Conservation (phyloP, 2,113 vertebrate genomes). For the Larimichthys crocea region DNA sequence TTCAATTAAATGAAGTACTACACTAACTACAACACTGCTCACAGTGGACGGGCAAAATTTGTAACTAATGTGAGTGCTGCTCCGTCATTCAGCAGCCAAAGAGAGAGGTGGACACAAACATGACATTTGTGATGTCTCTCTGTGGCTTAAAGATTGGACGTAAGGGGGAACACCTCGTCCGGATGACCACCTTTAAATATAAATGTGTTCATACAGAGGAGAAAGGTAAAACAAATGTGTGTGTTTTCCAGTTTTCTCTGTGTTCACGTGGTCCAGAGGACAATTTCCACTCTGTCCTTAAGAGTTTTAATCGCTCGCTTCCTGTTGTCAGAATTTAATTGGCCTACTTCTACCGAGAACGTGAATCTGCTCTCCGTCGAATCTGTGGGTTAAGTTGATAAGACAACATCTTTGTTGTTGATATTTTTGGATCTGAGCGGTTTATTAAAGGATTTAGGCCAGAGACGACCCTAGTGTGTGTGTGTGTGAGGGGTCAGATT, state of each 20-base stretch:
- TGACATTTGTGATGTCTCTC: not conserved
- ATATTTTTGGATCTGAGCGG: slow-evolving; percentile 65
- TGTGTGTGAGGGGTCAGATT: slow-evolving; percentile 23
- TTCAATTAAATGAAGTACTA: not conserved
- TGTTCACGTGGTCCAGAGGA: not conserved
- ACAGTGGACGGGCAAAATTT: not conserved
- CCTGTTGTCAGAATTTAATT: slow-evolving; percentile 44
- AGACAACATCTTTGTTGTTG: slow-evolving; percentile 32
- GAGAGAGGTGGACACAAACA: not conserved
- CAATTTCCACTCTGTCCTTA: not conserved
- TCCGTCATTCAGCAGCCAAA: not conserved
- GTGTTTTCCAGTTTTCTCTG: not conserved
- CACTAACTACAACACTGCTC: no score
- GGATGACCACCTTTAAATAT: no score
- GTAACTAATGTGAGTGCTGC: not conserved
- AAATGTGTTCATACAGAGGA: no score
- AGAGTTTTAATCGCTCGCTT: slow-evolving; percentile 18
- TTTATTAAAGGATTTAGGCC: slow-evolving; percentile 67
- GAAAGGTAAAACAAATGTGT: no score
- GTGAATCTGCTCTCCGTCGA: slow-evolving; percentile 15
- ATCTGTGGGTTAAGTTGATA: slow-evolving; percentile 5
- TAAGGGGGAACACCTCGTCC: not conserved
- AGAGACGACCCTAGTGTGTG: slow-evolving; percentile 26
- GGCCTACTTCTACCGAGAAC: slow-evolving; percentile 3
- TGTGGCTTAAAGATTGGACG: not conserved